Percentiles rank a stretch among this genome's conserved stretches.
Conservation (phyloP, 2,113 vertebrate species). For the Galemys pyrenaicus region DNA sequence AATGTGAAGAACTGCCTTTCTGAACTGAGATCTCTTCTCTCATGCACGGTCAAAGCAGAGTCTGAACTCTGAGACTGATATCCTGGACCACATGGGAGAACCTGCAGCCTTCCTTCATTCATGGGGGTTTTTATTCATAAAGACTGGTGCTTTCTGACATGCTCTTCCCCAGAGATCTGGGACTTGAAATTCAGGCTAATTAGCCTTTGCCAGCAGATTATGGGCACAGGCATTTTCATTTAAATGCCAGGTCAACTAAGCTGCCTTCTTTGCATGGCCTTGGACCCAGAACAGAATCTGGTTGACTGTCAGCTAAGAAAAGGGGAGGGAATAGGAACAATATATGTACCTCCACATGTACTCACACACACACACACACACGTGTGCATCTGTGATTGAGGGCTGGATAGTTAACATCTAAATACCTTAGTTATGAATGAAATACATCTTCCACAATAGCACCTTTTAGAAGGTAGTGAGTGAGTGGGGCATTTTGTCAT, state of each 20-base stretch:
- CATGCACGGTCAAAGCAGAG: not conserved
- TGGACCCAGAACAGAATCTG: not conserved
- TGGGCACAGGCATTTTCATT: not conserved
- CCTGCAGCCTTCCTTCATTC: not conserved
- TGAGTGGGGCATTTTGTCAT: not conserved
- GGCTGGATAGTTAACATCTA: not conserved
- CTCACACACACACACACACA: too few species aligned
- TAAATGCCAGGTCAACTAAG: not conserved
- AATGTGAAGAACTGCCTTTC: not conserved
- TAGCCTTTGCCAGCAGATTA: slow-evolving; percentile 35
- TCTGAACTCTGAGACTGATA: not conserved
- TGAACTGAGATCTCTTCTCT: not conserved
- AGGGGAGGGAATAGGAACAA: not conserved
- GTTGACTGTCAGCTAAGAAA: not conserved
- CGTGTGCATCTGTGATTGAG: not conserved
- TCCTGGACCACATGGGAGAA: rapidly evolving
- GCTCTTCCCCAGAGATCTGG: not conserved
- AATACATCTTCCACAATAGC: not conserved
- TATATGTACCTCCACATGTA: not conserved
- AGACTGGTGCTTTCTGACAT: not conserved
- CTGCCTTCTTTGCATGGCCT: not conserved
- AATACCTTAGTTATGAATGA: not conserved
- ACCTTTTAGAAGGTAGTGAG: not conserved
- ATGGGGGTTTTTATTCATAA: not conserved
- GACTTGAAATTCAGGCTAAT: slow-evolving; percentile 43